Evolutionary conservation across 2,797 vertebrate genomes (phyloP), one percentile per base, ranked within the genome.

Genomic region (Myotis planiceps): DNA sequence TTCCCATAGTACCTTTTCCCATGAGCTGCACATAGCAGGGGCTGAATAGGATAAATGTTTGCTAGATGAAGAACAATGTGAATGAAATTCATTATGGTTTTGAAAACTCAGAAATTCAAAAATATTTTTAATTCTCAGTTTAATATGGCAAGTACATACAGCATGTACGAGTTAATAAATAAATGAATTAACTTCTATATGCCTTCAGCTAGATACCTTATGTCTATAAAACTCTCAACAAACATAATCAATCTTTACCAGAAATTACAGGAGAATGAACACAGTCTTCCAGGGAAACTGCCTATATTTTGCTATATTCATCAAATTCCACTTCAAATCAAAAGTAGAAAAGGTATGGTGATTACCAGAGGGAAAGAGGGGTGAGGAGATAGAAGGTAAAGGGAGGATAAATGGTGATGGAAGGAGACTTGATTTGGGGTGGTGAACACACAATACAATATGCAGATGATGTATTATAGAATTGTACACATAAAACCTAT

Each of bases 71-170:
- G 25, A 75, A 65, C 29, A 16, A 27, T 9, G 27, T 45, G 19
- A 85, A 51, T 72, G 3, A 55, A 90, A 92, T 47, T 60, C 79
- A 34, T 23, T 85, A 53, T 60, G n/a, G 9, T 32, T 94, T 85
- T 88, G 53, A 71, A 97, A 90, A 49, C 25, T 82, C 19, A 91
- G 23, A 83, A 86, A 74, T 75, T 16, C 60, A 78, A 47, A 71
- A 76, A 83, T 1, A 83, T 42, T 78, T 96, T 93, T 55, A 80
- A 85, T 71, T 93, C 9, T 85, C 23, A 75, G 13, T 93, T 87
- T 93, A 72, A 34, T 45, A 6, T 29, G 32, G 23, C 12, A 34
- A 34, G 66, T 83, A 39, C 21, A 53, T 55, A 71, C 18, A 79
- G 10, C 51, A 90, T 19, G 4, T 63, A 32, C 78, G 29, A 94